Evolutionary conservation across 2,113 vertebrate genomes (phyloP).

Genomic region (Terrapene triunguis): DNA sequence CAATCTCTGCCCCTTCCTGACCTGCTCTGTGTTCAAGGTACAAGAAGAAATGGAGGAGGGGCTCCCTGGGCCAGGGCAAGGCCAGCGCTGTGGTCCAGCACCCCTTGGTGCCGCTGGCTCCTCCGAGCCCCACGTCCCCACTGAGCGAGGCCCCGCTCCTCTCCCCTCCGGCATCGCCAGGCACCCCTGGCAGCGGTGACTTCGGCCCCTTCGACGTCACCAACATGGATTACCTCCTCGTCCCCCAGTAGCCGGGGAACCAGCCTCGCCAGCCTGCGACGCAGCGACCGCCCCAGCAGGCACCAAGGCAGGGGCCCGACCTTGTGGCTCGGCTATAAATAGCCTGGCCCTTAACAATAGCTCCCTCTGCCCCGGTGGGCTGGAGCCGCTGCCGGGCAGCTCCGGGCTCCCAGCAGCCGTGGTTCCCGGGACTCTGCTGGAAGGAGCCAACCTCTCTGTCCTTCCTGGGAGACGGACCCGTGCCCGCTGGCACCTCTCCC

Average conservation of each 20-base stretch:
- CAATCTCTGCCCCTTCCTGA: background rate
- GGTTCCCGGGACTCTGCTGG: no score
- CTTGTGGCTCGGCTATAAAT: background rate
- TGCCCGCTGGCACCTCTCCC: no score
- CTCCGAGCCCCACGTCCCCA: background rate
- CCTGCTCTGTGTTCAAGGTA: conserved; percentile 24
- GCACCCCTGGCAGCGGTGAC: background rate
- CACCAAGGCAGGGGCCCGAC: no score
- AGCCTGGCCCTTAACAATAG: background rate
- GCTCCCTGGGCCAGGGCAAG: background rate
- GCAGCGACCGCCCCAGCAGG: background rate
- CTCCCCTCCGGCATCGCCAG: accelerated
- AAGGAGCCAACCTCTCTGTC: background rate
- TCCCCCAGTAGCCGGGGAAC: background rate
- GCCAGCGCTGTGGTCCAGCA: background rate
- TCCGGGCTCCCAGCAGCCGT: no score
- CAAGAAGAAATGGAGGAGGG: background rate
- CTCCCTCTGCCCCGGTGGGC: background rate
- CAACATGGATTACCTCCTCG: conserved; percentile 41
- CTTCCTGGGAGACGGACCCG: background rate
- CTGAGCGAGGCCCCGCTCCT: conserved; percentile 21
- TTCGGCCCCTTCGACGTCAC: background rate
- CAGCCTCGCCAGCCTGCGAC: accelerated
- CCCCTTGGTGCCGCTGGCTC: background rate
- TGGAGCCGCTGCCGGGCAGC: background rate